A percentile compares a stretch with the other conserved stretches of the same genome.
These are phyloP conservation scores for Cephus cinctus DNA, from an alignment of 1,140 invertebrate genomes.

Conservation along the genomic window DNA sequence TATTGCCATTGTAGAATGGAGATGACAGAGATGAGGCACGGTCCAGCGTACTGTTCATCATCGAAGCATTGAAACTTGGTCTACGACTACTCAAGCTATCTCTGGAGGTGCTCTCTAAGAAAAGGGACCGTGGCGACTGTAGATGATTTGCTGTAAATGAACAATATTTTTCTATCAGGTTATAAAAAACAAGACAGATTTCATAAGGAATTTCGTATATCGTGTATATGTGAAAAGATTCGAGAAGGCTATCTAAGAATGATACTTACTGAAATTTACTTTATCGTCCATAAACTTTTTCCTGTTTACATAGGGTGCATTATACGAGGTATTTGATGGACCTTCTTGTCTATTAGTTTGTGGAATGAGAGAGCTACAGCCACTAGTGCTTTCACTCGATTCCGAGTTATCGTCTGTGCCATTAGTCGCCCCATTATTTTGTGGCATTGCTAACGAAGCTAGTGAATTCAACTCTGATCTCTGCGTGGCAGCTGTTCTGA, in stretches of 20 bases:
- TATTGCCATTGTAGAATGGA: constrained; percentile 80
- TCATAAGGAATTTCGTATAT: not conserved
- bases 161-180: not conserved
- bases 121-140: constrained; percentile 45
- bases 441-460: constrained; percentile 22
- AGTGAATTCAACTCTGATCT: constrained; percentile 37
- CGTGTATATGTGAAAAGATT: not conserved
- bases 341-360: constrained; percentile 50
- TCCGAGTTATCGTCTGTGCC: constrained; percentile 56
- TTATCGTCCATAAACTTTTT: constrained; percentile 45
- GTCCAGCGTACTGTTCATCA: constrained; percentile 45
- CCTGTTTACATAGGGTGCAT: constrained; percentile 35
- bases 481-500: constrained; percentile 26
- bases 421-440: constrained; percentile 45
- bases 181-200: constrained; percentile 1
- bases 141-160: constrained; percentile 40
- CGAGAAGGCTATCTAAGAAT: no score
- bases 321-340: constrained; percentile 33
- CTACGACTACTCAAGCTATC: constrained; percentile 54
- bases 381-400: constrained; percentile 57
- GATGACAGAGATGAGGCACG: constrained; percentile 49
- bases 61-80: constrained; percentile 61
- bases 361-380: constrained; percentile 56
- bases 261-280: constrained; percentile 40
- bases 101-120: constrained; percentile 38